A percentile compares a stretch with the other conserved stretches of the same genome.
Conservation (phyloP, 2,888 invertebrate genomes). For the Pharmacophagus antenor region DNA sequence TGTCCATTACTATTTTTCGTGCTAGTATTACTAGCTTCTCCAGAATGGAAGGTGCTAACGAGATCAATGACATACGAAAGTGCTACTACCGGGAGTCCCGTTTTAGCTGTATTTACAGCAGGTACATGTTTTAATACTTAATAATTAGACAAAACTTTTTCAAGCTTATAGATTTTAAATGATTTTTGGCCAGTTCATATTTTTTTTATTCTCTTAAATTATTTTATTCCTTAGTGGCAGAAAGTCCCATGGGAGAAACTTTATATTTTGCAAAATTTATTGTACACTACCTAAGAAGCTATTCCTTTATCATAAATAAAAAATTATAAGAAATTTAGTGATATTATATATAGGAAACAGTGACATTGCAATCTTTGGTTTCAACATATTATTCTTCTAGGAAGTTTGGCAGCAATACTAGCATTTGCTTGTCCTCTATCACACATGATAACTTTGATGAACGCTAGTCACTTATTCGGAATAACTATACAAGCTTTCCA, state of each 20-base stretch:
- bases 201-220: too few relatives aligned
- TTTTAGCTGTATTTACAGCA: constrained; percentile 83
- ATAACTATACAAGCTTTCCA: constrained; percentile 74
- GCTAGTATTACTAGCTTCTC: constrained; percentile 79
- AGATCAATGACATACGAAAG: constrained; percentile 82
- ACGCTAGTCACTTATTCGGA: constrained; percentile 78
- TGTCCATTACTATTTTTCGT: constrained; percentile 79
- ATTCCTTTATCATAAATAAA: too few relatives aligned
- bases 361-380: not conserved
- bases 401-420: constrained; percentile 82
- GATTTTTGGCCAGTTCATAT: too few relatives aligned
- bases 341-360: too few relatives aligned
- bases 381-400: constrained; percentile 55
- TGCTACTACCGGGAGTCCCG: constrained; percentile 82
- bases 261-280: too few relatives aligned
- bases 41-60: constrained; percentile 83
- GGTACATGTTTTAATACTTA: constrained; percentile 51
- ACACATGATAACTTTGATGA: constrained; percentile 82
- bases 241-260: too few relatives aligned
- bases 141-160: not conserved
- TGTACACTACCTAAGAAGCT: too few relatives aligned
- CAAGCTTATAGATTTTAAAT: too few relatives aligned
- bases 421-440: constrained; percentile 83
- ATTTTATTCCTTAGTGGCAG: too few relatives aligned
- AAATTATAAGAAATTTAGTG: too few relatives aligned